Evolutionary conservation across 2,797 vertebrate genomes (phyloP), one percentile per base, ranked within the genome.

Genomic region (Hippocampus kuda): DNA sequence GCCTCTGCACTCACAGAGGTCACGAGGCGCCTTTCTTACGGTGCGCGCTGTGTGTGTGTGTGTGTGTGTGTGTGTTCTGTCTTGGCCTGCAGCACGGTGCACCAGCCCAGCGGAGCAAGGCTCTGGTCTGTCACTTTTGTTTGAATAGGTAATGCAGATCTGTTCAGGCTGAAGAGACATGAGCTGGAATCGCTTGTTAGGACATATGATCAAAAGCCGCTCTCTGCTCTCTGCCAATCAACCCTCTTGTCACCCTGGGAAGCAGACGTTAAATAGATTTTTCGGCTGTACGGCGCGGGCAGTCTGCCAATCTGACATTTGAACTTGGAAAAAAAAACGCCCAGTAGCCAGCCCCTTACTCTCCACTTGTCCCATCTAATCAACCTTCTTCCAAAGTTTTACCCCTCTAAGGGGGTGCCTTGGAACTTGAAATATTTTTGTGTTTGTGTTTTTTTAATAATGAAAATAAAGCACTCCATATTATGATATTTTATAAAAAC

Each of bases 151-250:
- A 94, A 96, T 94, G 93, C 87, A 90, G 92, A 93, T 92, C 92
- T 81, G 91, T 88, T 93, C 92, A 93, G 92, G 90, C 92, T 90
- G 92, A 94, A 88, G 91, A 96, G 94, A 95, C 92, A 93, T 91
- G 91, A 93, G 92, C 91, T 94, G 94, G 95, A 95, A 94, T 92
- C 90, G 93, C 94, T 97, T 96, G 94, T 98, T 96, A 97, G 93
- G 93, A 95, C 92, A 92, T 91, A 94, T 92, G 94, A 96, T 97
- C 94, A 97, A 96, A 98, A 95, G 94, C 90, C 85, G 88, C 92
- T 93, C 90, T 93, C 91, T 92, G 91, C 92, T 94, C 92, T 91
- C 92, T 96, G 95, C 93, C 94, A 96, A 92, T 97, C 95, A 96
- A 92, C 85, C 92, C 94, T 96, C 92, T 91, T 92, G 93, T 93